Evolutionary conservation across 2,888 invertebrate genomes (phyloP).

Genomic region (Amitus sp.): DNA sequence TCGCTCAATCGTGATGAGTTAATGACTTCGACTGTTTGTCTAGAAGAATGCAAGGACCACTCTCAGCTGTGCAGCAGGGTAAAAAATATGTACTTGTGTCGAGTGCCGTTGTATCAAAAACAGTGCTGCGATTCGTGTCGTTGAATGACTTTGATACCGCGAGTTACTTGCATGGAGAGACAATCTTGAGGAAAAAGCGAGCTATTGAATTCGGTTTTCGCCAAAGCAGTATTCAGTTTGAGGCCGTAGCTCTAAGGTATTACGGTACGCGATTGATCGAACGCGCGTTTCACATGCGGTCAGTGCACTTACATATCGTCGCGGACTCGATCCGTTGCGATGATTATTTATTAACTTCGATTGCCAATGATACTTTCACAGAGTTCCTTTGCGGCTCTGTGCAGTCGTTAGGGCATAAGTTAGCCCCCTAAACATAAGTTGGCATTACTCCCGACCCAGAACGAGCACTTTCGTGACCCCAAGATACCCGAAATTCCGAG

Average conservation of each 20-base stretch:
- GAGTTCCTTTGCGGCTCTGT: conserved; percentile 11
- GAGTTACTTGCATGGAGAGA: conserved; percentile 18
- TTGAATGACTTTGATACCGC: too few relatives aligned
- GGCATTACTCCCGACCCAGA: too few relatives aligned
- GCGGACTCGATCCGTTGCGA: conserved; percentile 17
- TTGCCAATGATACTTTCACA: conserved; percentile 24
- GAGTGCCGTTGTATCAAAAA: conserved; percentile 81
- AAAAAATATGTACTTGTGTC: conserved; percentile 88
- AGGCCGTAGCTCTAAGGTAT: conserved; percentile 26
- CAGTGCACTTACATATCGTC: conserved; percentile 29
- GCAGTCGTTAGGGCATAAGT: conserved; percentile 18
- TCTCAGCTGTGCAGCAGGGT: conserved; percentile 90
- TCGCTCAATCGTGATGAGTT: too few relatives aligned
- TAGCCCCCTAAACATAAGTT: not conserved
- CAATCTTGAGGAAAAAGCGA: conserved; percentile 11
- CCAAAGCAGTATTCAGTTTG: conserved; percentile 33
- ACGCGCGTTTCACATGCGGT: conserved; percentile 28
- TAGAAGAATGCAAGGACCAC: conserved; percentile 81
- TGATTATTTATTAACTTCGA: conserved; percentile 26
- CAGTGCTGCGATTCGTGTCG: conserved; percentile 89
- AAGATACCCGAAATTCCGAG: not conserved
- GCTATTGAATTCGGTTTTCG: conserved; percentile 28
- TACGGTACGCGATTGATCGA: too few relatives aligned
- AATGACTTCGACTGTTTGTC: conserved; percentile 19
- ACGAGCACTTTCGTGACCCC: too few relatives aligned